Evolutionary conservation across 2,797 vertebrate species (phyloP).

Genomic region (Onychomys arenicola): DNA sequence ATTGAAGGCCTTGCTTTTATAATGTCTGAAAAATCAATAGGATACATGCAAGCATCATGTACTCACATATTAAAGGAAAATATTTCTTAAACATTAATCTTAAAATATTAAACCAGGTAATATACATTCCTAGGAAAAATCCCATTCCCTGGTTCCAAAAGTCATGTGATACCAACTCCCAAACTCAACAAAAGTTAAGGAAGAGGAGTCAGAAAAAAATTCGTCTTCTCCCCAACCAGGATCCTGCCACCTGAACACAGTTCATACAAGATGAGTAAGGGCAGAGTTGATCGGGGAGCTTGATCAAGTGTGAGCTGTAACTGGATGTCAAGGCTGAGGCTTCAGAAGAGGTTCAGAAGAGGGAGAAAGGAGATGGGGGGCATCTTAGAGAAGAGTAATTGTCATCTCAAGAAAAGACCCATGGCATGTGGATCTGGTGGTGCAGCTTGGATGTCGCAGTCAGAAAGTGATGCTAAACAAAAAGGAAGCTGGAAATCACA

Average conservation of each 20-base stretch:
- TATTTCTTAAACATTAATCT: no score
- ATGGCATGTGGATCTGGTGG: no score
- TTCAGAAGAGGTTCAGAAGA: not conserved
- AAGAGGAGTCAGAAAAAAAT: not conserved
- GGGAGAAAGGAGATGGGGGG: no score
- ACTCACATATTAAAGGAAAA: not conserved
- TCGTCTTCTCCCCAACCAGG: not conserved
- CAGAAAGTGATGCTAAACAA: not conserved
- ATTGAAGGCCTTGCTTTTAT: not conserved
- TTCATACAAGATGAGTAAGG: not conserved
- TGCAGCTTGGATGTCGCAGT: not conserved
- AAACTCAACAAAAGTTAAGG: not conserved
- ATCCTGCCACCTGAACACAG: not conserved
- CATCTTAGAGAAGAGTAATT: not conserved
- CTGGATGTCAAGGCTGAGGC: not conserved
- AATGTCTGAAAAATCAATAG: not conserved
- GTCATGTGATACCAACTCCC: not conserved
- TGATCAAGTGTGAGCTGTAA: not conserved
- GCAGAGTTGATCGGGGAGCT: not conserved
- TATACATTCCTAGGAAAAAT: not conserved
- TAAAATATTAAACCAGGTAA: not conserved
- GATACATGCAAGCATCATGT: no score
- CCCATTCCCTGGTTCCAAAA: not conserved
- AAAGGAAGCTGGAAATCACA: not conserved
- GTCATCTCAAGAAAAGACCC: not conserved